Evolutionary conservation across 2,888 invertebrate genomes (phyloP), one percentile per base, ranked within the genome.

Genomic region (Xylota segnis): DNA sequence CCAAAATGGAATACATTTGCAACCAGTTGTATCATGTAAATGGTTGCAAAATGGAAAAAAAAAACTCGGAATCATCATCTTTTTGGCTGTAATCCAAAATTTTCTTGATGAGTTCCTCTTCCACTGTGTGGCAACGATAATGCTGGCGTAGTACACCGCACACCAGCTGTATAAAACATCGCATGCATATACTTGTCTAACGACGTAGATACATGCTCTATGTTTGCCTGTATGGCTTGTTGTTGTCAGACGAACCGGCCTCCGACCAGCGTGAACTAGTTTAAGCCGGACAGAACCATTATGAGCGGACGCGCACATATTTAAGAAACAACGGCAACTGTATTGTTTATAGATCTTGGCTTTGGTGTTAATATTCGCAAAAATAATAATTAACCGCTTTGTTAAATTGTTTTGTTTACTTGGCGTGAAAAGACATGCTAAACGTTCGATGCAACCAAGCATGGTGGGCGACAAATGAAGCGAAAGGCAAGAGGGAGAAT

Each of bases 1-100:
- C 86, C 77, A 58, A 72, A 77, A 82, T 56, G 59, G 70, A 86
- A 81, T 58, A 78, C 75, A 72, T 78, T 78, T 78, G 54, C 59
- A 74, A 70, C 75, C 82, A 52, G 70, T 71, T 56, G 63, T 54
- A 27, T 32, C 71, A 79, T 65, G 65, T 50, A 50, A 72, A 66
- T 72, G 43, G 54, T 27, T 37, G 43, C 12, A 12, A 12, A n/a
- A 47, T 23, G 40, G 58, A 40, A 75, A 52, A 52, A 63, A 40
- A 54, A 52, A 43, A 9, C n/a, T 61, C 32, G 56, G 54, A 72
- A 84, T 82, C 76, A 77, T 81, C 76, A 86, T 56, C 72, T 58
- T 68, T 72, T 82, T 86, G 81, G 86, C 76, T 29, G 29, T 32
- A 56, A 63, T 56, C 82, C 86, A 81, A 86, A 72, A 16, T 61